phyloP scores from a whole-genome alignment of 2,797 vertebrate genomes.

The Brachymystax lenok region DNA sequence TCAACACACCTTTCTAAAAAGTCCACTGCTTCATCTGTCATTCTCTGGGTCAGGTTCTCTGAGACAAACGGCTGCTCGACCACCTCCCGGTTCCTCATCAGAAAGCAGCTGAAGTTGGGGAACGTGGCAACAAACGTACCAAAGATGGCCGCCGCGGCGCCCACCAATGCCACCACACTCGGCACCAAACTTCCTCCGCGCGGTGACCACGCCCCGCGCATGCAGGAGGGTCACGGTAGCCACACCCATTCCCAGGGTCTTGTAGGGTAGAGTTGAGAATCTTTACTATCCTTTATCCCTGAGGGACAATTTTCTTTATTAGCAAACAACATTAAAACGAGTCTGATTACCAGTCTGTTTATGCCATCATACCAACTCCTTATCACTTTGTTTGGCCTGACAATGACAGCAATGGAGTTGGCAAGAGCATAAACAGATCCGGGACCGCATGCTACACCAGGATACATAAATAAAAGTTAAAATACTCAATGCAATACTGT shows the following conservation, averaged over 20 bases:
- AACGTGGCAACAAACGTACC: conserved; percentile 65
- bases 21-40: conserved; percentile 76
- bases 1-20: conserved; percentile 79
- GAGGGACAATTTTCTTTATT: neutral
- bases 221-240: conserved; percentile 58
- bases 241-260: conserved; percentile 36
- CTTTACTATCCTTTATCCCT: neutral
- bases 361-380: neutral
- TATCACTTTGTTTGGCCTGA: neutral
- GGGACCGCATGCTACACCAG: neutral
- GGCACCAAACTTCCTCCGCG: conserved; percentile 46
- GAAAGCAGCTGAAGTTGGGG: conserved; percentile 84
- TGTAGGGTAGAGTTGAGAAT: conserved; percentile 18
- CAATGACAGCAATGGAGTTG: neutral
- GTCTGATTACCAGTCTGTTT: neutral
- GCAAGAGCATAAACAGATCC: neutral
- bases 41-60: conserved; percentile 82
- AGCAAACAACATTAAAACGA: neutral
- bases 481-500: neutral
- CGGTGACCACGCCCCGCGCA: conserved; percentile 47
- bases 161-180: conserved; percentile 27
- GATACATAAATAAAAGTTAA: neutral
- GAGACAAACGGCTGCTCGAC: conserved; percentile 82
- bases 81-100: conserved; percentile 78
- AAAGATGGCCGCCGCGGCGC: neutral